Conservation (phyloP, 1,140 invertebrate species). For the Eufriesea mexicana region DNA sequence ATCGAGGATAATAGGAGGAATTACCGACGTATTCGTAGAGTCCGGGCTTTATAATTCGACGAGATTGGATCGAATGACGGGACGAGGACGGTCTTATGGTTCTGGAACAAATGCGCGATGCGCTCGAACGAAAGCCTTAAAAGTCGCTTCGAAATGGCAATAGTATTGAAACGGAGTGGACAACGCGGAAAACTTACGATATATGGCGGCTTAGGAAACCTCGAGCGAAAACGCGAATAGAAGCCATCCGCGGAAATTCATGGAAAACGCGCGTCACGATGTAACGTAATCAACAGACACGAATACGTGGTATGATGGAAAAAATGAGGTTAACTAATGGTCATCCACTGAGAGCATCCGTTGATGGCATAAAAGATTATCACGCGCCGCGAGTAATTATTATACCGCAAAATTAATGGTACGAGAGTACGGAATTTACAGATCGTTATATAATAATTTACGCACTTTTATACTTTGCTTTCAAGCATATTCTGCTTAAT, state of each 20-base stretch:
- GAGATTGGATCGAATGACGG: neutral
- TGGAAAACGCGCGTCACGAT: neutral
- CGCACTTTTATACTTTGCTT: no score
- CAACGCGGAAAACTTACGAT: conserved; percentile 16
- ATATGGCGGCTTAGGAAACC: conserved; percentile 8
- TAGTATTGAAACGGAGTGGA: conserved; percentile 3
- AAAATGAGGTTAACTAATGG: no score
- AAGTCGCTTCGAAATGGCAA: neutral
- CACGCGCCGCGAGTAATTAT: no score
- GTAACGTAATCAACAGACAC: neutral
- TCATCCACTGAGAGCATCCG: no score
- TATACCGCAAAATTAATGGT: no score
- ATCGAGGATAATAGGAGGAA: neutral
- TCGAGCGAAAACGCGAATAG: conserved; percentile 13
- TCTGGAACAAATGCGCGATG: neutral
- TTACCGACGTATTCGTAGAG: neutral
- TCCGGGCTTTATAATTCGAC: neutral
- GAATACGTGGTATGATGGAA: no score
- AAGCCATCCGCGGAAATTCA: neutral
- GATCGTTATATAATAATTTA: no score
- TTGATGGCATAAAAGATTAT: no score
- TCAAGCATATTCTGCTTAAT: no score
- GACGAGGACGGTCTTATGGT: no score
- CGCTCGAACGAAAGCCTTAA: neutral
- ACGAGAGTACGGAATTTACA: no score